Conservation (phyloP, 2,797 vertebrate species). For the Microctenopoma stevenorrisi region DNA sequence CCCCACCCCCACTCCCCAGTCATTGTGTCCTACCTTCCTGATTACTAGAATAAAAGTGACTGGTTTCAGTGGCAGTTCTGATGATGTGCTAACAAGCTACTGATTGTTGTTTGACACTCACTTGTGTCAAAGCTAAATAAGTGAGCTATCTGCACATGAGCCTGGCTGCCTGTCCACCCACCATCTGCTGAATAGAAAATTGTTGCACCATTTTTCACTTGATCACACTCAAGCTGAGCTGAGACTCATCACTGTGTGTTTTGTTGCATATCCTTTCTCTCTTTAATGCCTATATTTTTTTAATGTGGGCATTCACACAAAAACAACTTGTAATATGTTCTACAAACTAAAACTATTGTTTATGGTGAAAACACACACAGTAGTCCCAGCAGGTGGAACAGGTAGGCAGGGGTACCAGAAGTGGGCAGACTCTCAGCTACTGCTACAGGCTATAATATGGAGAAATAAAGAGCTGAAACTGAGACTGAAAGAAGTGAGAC, state of each 20-base stretch:
- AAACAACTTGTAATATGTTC: background rate
- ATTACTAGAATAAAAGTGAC: background rate
- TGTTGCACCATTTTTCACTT: background rate
- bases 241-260: background rate
- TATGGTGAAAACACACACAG: constrained; percentile 13
- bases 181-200: background rate
- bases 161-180: background rate
- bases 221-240: background rate
- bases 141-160: background rate
- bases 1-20: too few species aligned
- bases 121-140: background rate
- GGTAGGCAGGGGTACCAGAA: constrained; percentile 30
- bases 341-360: background rate
- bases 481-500: constrained; percentile 56
- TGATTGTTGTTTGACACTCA: background rate
- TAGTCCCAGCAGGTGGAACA: constrained; percentile 57
- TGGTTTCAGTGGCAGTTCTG: constrained; percentile 23
- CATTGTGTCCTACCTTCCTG: background rate
- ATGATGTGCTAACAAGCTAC: constrained; percentile 9
- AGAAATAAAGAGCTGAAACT: constrained; percentile 57
- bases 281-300: background rate
- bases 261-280: too few species aligned
- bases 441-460: constrained; percentile 21
- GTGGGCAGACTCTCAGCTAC: constrained; percentile 19
- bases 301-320: background rate